phyloP scores from a whole-genome alignment of 2,888 invertebrate genomes.

The Serrognathus titanus region DNA sequence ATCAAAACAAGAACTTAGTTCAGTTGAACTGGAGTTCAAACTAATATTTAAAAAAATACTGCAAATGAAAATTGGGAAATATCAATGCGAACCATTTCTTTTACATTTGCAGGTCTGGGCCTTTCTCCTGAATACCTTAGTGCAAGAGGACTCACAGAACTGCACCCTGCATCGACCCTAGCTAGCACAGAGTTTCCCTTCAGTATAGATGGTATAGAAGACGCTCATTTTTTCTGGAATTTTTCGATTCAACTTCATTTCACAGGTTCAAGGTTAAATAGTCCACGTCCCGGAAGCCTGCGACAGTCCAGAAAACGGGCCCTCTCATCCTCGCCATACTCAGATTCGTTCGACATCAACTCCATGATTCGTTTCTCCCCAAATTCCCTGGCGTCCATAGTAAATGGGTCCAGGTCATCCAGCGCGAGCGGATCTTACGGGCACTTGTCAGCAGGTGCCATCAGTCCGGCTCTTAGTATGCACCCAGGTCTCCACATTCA shows the following conservation, averaged over 20 bases:
- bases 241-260: conserved; percentile 5
- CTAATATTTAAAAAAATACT: too few relatives aligned
- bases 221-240: conserved; percentile 34
- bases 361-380: conserved; percentile 95
- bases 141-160: conserved; percentile 52
- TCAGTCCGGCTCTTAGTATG: conserved; percentile 78
- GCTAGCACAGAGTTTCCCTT: conserved; percentile 88
- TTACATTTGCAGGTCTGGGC: conserved; percentile 53
- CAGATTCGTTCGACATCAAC: conserved; percentile 92
- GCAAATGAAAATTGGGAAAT: background rate
- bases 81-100: background rate
- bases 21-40: too few relatives aligned
- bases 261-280: conserved; percentile 64
- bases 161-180: conserved; percentile 64
- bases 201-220: conserved; percentile 78
- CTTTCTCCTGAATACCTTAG: conserved; percentile 62
- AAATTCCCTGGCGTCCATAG: conserved; percentile 78
- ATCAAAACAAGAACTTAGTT: too few relatives aligned
- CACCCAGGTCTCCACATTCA: conserved; percentile 65
- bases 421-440: conserved; percentile 95
- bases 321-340: conserved; percentile 90
- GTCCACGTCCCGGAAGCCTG: conserved; percentile 55
- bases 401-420: conserved; percentile 80
- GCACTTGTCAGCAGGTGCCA: conserved; percentile 90
- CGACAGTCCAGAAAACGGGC: conserved; percentile 79